These are phyloP conservation scores for Tenthredo scrophulariae DNA, from an alignment of 2,888 invertebrate species.

Conservation along the genomic window DNA sequence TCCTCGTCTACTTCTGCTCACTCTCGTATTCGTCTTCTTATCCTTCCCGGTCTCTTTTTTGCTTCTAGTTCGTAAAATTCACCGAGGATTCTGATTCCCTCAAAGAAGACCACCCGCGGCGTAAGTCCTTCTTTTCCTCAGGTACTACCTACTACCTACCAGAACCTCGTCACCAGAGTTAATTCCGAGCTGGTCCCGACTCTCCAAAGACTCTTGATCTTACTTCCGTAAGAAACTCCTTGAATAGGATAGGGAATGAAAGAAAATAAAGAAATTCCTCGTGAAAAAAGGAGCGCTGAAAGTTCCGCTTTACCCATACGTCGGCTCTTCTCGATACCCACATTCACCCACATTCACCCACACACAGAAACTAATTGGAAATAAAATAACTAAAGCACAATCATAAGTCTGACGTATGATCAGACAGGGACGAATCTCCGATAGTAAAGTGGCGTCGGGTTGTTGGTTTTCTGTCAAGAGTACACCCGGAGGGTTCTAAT, in stretches of 20 bases:
- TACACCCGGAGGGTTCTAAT: neutral
- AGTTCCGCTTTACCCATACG: neutral
- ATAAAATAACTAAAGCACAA: neutral
- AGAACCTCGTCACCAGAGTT: constrained; percentile 15
- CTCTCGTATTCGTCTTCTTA: constrained; percentile 1
- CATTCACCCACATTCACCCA: no score
- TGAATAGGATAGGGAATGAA: neutral
- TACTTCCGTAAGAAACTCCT: neutral
- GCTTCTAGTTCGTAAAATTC: constrained; percentile 23
- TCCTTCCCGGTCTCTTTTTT: neutral
- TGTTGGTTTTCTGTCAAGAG: neutral
- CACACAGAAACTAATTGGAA: neutral
- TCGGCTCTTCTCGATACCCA: neutral
- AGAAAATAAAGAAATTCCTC: neutral
- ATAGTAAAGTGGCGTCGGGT: neutral
- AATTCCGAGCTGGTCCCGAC: constrained; percentile 9
- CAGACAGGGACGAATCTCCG: neutral
- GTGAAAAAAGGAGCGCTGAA: neutral
- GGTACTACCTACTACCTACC: neutral
- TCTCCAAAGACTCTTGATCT: constrained; percentile 31
- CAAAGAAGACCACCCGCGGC: constrained; percentile 13
- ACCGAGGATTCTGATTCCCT: neutral
- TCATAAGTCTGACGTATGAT: neutral
- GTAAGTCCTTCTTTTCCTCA: neutral
- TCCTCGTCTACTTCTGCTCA: neutral